Evolutionary conservation across 1,140 invertebrate species (phyloP).

Genomic region (Batillaria attramentaria): DNA sequence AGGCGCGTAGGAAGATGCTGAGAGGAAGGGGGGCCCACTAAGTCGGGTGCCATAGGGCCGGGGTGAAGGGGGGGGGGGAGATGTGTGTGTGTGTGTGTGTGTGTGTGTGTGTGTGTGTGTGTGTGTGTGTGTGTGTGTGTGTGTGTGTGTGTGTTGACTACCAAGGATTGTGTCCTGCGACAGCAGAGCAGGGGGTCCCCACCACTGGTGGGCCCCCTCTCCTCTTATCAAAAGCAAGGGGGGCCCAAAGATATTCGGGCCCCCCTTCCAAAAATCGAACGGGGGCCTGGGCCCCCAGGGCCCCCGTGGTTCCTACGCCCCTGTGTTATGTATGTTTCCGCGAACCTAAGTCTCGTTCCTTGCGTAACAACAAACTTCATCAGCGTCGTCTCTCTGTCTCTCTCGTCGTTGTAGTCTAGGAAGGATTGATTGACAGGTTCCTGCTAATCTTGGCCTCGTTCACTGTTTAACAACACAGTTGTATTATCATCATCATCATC

Average conservation of each 20-base stretch:
- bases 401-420: no score
- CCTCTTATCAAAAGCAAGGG: no score
- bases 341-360: no score
- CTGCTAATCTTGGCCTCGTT: no score
- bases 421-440: no score
- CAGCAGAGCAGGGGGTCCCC: background rate
- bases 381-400: no score
- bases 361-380: no score
- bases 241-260: no score
- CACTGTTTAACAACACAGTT: no score
- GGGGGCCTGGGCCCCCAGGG: background rate
- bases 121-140: conserved; percentile 17
- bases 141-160: conserved; percentile 6
- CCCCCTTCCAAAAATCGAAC: background rate
- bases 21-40: background rate
- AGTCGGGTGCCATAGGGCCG: conserved; percentile 76
- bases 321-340: background rate
- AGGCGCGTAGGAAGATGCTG: background rate
- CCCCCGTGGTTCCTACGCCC: background rate
- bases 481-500: no score
- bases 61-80: background rate
- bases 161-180: background rate
- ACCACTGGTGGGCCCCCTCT: background rate
- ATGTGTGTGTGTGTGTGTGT: background rate
- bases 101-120: conserved; percentile 20